Percentiles rank a stretch among this genome's conserved stretches.
phyloP scores from a whole-genome alignment of 2,888 invertebrate genomes.

The Caenorhabditis doughertyi region DNA sequence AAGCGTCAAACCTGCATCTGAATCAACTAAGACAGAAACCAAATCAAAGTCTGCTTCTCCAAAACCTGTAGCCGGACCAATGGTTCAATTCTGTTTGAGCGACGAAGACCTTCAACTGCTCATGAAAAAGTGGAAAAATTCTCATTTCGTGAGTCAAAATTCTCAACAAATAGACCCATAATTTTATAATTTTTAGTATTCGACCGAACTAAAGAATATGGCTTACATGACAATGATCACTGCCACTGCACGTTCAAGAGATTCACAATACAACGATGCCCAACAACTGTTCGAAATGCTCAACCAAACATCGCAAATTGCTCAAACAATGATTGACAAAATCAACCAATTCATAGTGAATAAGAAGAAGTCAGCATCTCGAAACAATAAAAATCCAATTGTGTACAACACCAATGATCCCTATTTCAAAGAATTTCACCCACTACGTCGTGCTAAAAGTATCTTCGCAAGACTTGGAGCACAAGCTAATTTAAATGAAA shows the following conservation, averaged over 20 bases:
- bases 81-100: background rate
- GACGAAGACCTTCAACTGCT: background rate
- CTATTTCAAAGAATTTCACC: too few species aligned
- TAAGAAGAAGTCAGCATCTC: background rate
- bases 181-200: background rate
- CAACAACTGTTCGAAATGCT: constrained; percentile 5
- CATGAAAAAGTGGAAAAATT: background rate
- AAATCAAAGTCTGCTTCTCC: too few species aligned
- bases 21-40: too few species aligned
- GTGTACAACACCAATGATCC: too few species aligned
- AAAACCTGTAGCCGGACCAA: background rate
- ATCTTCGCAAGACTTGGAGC: too few species aligned
- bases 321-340: background rate
- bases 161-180: background rate
- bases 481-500: too few species aligned
- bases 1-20: too few species aligned
- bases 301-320: background rate
- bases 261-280: background rate
- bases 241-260: background rate
- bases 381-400: background rate
- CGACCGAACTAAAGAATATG: background rate
- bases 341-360: background rate
- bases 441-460: too few species aligned
- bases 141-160: background rate
- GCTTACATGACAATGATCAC: background rate